These are phyloP conservation scores for Drosophila equinoxialis DNA, from an alignment of 1,140 invertebrate genomes.

Conservation along the genomic window DNA sequence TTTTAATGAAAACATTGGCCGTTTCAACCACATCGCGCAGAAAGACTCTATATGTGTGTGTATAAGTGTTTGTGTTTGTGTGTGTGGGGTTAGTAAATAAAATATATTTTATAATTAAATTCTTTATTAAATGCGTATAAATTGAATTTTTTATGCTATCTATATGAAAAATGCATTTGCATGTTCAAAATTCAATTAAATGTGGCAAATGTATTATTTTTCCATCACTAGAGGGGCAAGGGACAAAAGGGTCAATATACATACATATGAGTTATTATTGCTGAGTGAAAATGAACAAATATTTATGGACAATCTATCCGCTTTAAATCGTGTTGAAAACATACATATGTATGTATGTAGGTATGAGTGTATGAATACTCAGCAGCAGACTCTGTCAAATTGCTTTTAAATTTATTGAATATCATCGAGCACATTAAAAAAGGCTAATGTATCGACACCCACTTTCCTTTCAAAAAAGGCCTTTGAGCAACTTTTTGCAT, in stretches of 20 bases:
- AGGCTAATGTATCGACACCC: slow-evolving; percentile 7
- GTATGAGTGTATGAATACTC: not conserved
- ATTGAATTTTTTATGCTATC: slow-evolving; percentile 49
- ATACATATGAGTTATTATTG: slow-evolving; percentile 13
- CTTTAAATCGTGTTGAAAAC: slow-evolving; percentile 4
- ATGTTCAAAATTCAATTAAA: slow-evolving; percentile 71
- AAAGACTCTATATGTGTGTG: slow-evolving; percentile 86
- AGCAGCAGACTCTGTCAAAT: not conserved
- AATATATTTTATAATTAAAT: slow-evolving; percentile 70
- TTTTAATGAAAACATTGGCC: slow-evolving; percentile 95
- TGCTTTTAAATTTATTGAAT: slow-evolving; percentile 59
- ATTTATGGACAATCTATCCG: slow-evolving; percentile 37
- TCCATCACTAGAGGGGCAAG: slow-evolving; percentile 11
- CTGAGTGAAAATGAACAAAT: slow-evolving; percentile 22
- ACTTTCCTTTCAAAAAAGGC: not conserved
- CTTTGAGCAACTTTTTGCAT: slow-evolving; percentile 24
- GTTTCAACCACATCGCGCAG: slow-evolving; percentile 94
- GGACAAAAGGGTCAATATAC: slow-evolving; percentile 34
- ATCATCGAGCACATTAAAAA: slow-evolving; percentile 72
- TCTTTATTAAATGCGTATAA: slow-evolving; percentile 47
- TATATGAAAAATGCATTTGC: slow-evolving; percentile 42
- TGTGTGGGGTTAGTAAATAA: slow-evolving; percentile 55
- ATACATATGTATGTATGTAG: not conserved
- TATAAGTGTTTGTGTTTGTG: slow-evolving; percentile 47
- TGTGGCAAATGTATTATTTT: slow-evolving; percentile 48